Evolutionary conservation across 53 echinoderm and acorn worm genomes (phyloP).

Genomic region (Temnopleurus reevesii): DNA sequence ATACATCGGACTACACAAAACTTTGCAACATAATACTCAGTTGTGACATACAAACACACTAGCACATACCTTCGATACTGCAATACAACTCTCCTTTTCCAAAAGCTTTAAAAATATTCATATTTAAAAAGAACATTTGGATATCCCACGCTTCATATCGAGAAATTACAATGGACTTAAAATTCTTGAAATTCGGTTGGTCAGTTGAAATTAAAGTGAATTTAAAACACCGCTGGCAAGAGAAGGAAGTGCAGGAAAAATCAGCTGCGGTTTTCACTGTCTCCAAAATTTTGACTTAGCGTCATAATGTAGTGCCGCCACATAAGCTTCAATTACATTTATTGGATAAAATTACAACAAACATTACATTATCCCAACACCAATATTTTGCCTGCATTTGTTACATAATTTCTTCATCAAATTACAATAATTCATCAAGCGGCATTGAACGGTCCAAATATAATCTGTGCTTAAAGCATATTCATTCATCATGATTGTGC

Average conservation of each 20-base stretch:
- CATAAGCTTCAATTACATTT: too few relatives aligned
- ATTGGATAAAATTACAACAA: too few relatives aligned
- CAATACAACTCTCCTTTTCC: not conserved
- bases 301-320: not conserved
- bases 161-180: not conserved
- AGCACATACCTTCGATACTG: not conserved
- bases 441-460: too few relatives aligned
- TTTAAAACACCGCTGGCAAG: not conserved
- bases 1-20: not conserved
- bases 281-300: not conserved
- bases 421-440: too few relatives aligned
- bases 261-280: not conserved
- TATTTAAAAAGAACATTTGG: not conserved
- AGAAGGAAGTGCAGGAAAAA: not conserved
- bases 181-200: not conserved
- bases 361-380: too few relatives aligned
- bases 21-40: constrained; percentile 19
- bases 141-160: not conserved
- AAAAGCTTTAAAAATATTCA: not conserved
- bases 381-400: too few relatives aligned
- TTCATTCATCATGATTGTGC: too few relatives aligned
- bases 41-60: not conserved
- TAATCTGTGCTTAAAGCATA: too few relatives aligned
- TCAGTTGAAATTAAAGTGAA: not conserved
- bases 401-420: too few relatives aligned